Base-by-base conservation (phyloP, 2,888 invertebrate species). In the Calephelis perditalis region DNA sequence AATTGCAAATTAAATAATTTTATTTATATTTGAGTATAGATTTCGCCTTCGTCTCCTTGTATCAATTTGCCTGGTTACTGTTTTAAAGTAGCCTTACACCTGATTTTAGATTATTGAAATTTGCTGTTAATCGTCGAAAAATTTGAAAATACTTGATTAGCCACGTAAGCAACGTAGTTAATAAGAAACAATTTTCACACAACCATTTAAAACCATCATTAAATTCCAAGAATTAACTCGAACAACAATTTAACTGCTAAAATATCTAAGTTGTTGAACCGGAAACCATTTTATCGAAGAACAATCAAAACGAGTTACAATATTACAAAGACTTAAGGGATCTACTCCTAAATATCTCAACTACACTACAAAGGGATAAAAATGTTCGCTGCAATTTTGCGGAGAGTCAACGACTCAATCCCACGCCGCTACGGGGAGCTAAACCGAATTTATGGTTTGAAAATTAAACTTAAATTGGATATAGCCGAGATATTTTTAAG, bases 381-480 rank as follows among this genome's bases (percentile, higher is more conserved):
- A 87, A 82, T 83, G 79, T 79, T 82, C 74, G 73, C 67, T 84
- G 84, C 86, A 86, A 88, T 87, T 84, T 86, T 73, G 76, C 77
- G 74, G 79, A 72, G 76, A 79, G 77, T 76, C 78, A 71, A 72
- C 71, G 77, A 75, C 79, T 82, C 84, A 80, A 81, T 81, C 80
- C 79, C 76, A 71, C 72, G 70, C 72, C 81, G 79, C 82, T 77
- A 78, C 79, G 81, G 82, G 83, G 81, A 84, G 84, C 84, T 83
- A 86, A 89, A 89, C 84, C 78, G 77, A 88, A 86, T 88, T 89
- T 86, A 84, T 84, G 85, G 77, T 84, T 81, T 77, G 80, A 84
- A 89, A 88, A 88, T 88, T 87, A 85, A 86, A 86, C 82, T 83
- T 81, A 88, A 87, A 90, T 87, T 86, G 86, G 81, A 84, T 84